phyloP scores from a whole-genome alignment of 2,888 invertebrate genomes.

The Callinectes sapidus region DNA sequence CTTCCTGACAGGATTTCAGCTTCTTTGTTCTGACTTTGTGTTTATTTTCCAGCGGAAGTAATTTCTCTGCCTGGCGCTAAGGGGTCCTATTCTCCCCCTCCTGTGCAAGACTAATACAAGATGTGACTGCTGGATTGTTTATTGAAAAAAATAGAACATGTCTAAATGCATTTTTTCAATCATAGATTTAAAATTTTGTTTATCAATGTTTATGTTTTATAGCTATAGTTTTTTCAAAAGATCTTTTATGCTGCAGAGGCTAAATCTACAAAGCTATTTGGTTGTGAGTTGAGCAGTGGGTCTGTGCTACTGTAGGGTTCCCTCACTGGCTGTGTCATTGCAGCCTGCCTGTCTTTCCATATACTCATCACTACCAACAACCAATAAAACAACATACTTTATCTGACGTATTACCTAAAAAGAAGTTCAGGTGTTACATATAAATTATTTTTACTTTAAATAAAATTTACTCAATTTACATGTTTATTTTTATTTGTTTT shows the following conservation, averaged over 20 bases:
- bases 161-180: background rate
- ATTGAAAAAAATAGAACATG: background rate
- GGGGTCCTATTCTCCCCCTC: background rate
- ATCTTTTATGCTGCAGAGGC: background rate
- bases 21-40: background rate
- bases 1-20: background rate
- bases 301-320: background rate
- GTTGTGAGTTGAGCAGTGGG: background rate
- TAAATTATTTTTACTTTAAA: background rate
- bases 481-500: background rate
- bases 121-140: background rate
- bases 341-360: background rate
- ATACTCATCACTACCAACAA: too few species aligned
- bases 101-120: background rate
- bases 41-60: background rate
- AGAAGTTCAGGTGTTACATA: background rate
- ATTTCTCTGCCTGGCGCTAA: background rate
- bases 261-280: background rate
- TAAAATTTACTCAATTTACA: background rate
- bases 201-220: background rate
- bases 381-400: background rate
- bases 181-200: background rate
- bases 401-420: background rate
- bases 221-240: background rate
- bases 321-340: background rate